Base-by-base conservation (phyloP, 2,113 vertebrate genomes). In the Scartelaos histophorus region DNA sequence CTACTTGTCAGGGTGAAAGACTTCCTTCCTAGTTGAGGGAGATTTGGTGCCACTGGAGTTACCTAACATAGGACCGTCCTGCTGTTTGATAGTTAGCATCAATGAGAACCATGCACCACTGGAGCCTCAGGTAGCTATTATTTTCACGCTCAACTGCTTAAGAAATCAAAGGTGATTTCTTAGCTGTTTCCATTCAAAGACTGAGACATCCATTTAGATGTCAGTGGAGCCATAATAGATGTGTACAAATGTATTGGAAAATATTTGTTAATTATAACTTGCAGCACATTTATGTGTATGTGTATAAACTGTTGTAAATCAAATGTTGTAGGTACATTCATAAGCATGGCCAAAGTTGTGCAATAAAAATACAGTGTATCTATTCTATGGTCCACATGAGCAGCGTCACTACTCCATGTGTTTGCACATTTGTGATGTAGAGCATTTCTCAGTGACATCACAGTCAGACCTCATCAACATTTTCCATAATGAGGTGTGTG, bases 71-170 rank as follows among this genome's bases (percentile, higher is more conserved):
- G 71, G 76, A 78, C 74, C 12, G 62, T 56, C 81, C 82, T 73
- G 82, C 84, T 86, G 76, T 43, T 77, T 67, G 75, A 84, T 80
- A 86, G 82, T 88, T 87, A 85, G 80, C 75, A n/a, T 78, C 74
- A 17, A 84, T 86, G 84, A 84, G 84, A 90, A 81, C 70, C 82
- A 77, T 62, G 66, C 71, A 71, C 76, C 75, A 53, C 82, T 89
- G 86, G 76, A 84, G 78, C 66, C 70, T 81, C 82, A 80, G 83
- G 79, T 88, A 86, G 87, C 88, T 88, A 84, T 90, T 90, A 84
- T 87, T 87, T 90, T 87, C 82, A 92, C 17, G 87, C 86, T 85
- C 84, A 81, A 80, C 69, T 57, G 70, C 64, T 83, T 78, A 2
- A 74, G 80, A 19, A 72, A n/a, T n/a, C 65, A 74, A 76, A 82